Evolutionary conservation across 2,888 invertebrate genomes (phyloP), one percentile per base, ranked within the genome.

Genomic region (Ectropis crepuscularia): DNA sequence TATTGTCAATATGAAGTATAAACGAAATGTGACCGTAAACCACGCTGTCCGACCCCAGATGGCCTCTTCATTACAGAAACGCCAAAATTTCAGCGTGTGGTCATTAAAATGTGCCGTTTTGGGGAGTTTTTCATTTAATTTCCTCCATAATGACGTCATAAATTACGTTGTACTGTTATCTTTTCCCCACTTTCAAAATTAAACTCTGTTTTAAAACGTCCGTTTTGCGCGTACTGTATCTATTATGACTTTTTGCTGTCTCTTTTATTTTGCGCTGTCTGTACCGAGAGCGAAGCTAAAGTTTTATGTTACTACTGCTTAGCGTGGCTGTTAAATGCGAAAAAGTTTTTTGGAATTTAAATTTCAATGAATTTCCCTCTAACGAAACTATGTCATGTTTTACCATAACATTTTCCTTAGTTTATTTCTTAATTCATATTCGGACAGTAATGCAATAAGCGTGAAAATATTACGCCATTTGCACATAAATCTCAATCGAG

Each of bases 121-220:
- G 76, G 72, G 74, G 77, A 76, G 77, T 82, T 85, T 80, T 86
- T 86, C 83, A 87, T 86, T 86, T 85, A 84, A 85, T 86, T 85
- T 80, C 75, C 74, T 60, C 75, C 80, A 75, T 85, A 87, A 87
- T 85, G 86, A 83, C 79, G 77, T 75, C 83, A 82, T 87, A 87
- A 87, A 87, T 87, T 77, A 79, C 77, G 65, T 65, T 69, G 73
- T 76, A 76, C 73, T 75, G 80, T 81, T 86, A 87, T 86, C 87
- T 85, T 80, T 84, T 82, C 79, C 82, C 80, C 77, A 80, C 77
- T 83, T 84, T 82, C 76, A 72, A 83, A 85, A 81, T 86, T 81
- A 83, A 84, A 81, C 73, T 78, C 75, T 67, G 75, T 78, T 84
- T 83, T 80, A 74, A 75, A 82, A 82, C 67, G 70, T 74, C 61